Evolutionary conservation across 1,140 invertebrate species (phyloP).

Genomic region (Chlorops oryzae): DNA sequence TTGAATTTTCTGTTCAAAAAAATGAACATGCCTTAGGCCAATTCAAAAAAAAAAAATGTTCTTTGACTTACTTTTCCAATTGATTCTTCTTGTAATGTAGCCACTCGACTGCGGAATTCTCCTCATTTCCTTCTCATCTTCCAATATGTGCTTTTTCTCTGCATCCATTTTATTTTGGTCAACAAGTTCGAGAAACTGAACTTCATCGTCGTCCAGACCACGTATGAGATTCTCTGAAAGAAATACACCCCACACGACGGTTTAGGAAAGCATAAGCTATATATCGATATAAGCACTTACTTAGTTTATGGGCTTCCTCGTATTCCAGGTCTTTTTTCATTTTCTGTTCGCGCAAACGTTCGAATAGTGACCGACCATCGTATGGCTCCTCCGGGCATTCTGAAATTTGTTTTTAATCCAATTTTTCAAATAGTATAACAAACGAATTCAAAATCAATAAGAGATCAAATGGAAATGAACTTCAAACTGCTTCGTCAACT

Average conservation of each 20-base stretch:
- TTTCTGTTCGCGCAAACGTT: constrained; percentile 86
- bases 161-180: constrained; percentile 78
- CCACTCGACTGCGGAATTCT: constrained; percentile 74
- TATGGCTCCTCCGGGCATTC: constrained; percentile 78
- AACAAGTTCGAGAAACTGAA: constrained; percentile 85
- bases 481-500: constrained; percentile 14
- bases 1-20: constrained; percentile 30
- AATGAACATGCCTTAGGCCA: background rate
- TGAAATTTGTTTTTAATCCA: constrained; percentile 42
- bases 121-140: constrained; percentile 75
- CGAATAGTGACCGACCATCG: constrained; percentile 79
- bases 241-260: too few species aligned
- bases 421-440: too few species aligned
- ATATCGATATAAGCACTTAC: constrained; percentile 53
- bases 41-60: background rate
- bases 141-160: constrained; percentile 70
- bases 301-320: constrained; percentile 89
- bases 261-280: constrained; percentile 3
- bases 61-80: constrained; percentile 54
- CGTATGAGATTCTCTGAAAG: constrained; percentile 85
- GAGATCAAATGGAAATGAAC: background rate
- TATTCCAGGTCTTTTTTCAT: constrained; percentile 85
- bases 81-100: constrained; percentile 68
- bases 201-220: constrained; percentile 91
- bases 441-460: constrained; percentile 2